Evolutionary conservation across 2,797 vertebrate genomes (phyloP), one percentile per base, ranked within the genome.

Genomic region (Arnoldichthys spilopterus): DNA sequence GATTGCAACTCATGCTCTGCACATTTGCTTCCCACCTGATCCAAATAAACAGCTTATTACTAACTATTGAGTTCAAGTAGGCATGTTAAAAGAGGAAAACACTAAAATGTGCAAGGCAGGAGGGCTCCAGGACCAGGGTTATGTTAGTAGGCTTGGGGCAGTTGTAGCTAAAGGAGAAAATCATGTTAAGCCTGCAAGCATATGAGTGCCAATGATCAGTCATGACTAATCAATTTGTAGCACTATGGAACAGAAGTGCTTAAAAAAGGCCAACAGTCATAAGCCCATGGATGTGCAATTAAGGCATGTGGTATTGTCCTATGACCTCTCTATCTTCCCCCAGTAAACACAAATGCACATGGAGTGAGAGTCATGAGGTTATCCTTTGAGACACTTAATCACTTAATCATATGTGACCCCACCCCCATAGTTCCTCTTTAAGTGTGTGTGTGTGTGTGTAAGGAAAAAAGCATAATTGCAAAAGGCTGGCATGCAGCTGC

Each of bases 401-500:
- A 90, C 86, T 82, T 89, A 87, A 90, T 88, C 87, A 89, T 86
- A 86, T 83, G 85, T 49, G 37, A 82, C 77, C 45, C 74, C 68
- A 67, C 78, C 71, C 73, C 73, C 73, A 78, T 63, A 49, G 68
- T 73, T 74, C 87, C 73, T 78, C 82, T 86, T 70, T n/a, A 80
- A 81, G 77, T 84, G 85, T 68, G 87, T 88, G 89, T 90, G 89
- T 86, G 37, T 40, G 37, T 15, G 43, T 45, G 43, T 47, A 13
- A 89, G 88, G 45, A 9, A 20, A 6, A 83, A 86, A 76, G 82
- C 62, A 49, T 92, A 91, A 93, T 92, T 92, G 88, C 84, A 83
- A 85, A 88, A 88, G 90, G 90, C 91, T 90, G 89, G 86, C 86
- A 86, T 88, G 88, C 91, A 92, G 92, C 91, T 93, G 91, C 88